Percentiles rank a stretch among this genome's conserved stretches.
Evolutionary conservation across 2,113 vertebrate species (phyloP).

Genomic region (Charina bottae): DNA sequence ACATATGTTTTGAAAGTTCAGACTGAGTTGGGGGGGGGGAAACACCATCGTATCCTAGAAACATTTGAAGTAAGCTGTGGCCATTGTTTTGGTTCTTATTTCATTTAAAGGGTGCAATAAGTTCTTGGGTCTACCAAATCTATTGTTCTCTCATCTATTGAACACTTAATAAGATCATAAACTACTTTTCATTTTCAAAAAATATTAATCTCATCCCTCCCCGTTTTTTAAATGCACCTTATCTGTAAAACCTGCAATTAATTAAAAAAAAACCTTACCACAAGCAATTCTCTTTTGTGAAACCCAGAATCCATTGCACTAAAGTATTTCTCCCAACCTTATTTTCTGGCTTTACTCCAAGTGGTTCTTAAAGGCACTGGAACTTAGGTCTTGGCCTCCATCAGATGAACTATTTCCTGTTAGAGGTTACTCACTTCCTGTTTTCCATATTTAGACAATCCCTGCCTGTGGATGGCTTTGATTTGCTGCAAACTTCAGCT

Average conservation of each 20-base stretch:
- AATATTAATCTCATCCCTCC: not conserved
- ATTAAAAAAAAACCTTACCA: not conserved
- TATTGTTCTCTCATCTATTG: not conserved
- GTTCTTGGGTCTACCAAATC: rapidly evolving
- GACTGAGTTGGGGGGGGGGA: not conserved
- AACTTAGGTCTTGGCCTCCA: constrained; percentile 71
- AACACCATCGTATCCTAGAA: constrained; percentile 47
- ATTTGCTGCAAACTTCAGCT: constrained; percentile 76
- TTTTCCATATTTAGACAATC: constrained; percentile 78
- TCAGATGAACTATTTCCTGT: constrained; percentile 87
- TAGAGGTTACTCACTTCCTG: constrained; percentile 85
- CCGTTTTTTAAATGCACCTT: rapidly evolving
- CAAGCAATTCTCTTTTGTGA: not conserved
- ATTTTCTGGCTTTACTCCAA: constrained; percentile 47
- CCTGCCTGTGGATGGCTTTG: constrained; percentile 70
- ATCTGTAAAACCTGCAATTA: not conserved
- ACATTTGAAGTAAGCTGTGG: not conserved
- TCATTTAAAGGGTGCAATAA: constrained; percentile 39
- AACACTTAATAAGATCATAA: constrained; percentile 5
- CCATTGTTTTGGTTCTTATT: constrained; percentile 19
- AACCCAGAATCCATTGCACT: rapidly evolving
- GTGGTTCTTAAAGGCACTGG: constrained; percentile 39
- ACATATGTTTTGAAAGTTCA: not conserved
- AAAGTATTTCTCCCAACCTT: not conserved
- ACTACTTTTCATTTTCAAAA: not conserved